Conservation (phyloP, 2,797 vertebrate genomes). For the Platalea minor region DNA sequence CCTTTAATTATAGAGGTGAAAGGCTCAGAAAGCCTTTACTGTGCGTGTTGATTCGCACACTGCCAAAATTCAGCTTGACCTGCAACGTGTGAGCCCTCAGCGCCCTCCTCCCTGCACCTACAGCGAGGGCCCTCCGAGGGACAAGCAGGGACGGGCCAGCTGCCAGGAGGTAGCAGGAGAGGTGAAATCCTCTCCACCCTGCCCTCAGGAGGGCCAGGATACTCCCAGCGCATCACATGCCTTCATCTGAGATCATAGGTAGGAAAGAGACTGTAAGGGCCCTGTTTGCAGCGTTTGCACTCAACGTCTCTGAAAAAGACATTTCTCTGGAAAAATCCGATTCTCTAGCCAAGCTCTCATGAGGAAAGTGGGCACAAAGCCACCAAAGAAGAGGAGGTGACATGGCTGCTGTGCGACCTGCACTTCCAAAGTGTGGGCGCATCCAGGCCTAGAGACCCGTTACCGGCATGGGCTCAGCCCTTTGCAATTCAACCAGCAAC, state of each 20-base stretch:
- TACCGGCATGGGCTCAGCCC: background rate
- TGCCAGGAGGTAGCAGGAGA: background rate
- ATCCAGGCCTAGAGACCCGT: background rate
- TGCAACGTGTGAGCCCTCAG: background rate
- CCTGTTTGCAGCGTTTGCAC: background rate
- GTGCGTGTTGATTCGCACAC: background rate
- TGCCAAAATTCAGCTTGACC: background rate
- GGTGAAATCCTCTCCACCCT: background rate
- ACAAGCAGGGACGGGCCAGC: background rate
- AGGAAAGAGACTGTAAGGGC: background rate
- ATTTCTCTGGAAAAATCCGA: background rate
- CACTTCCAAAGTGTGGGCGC: fast-evolving
- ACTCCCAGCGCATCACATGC: background rate
- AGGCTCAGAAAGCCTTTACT: background rate
- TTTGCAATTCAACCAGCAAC: background rate
- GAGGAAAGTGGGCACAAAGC: background rate
- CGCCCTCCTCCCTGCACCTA: background rate
- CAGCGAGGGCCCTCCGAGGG: background rate
- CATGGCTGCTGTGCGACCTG: background rate
- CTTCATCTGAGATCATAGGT: background rate
- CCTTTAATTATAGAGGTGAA: background rate
- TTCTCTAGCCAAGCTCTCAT: background rate
- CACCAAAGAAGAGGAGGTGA: background rate
- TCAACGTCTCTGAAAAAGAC: background rate
- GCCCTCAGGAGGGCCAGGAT: no score